Base-by-base conservation (phyloP, 2,113 vertebrate genomes). In the Rynchops niger region DNA sequence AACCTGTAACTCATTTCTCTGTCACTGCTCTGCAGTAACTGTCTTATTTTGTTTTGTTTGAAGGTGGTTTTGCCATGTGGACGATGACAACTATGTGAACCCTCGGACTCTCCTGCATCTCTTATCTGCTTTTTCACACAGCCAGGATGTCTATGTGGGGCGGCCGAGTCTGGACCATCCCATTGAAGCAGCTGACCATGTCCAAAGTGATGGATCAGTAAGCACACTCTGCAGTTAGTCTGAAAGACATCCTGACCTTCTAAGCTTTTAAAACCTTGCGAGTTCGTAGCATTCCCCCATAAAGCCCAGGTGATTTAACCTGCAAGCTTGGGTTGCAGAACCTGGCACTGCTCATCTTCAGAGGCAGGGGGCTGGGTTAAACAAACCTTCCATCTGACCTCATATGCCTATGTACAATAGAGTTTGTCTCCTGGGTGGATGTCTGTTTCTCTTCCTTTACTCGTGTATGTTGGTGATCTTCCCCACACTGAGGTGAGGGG, bases 31-130 rank as follows among this genome's bases (percentile, higher is more conserved):
- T 73, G 9, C 43, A n/a, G 30, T 83, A 55, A 88, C 45, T 56
- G 42, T 69, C 26, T 92, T 72, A 1, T 12, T 82, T 59, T 74
- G 12, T 43, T 84, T 47, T 67, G 34, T 49, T 59, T 84, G 58
- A 94, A 99, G 99, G 92, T 99, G 99, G 99, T 99, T 99, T 97
- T 99, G 99, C 97, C 99, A 99, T 1, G 97, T 99, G 96, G 99
- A 99, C 0, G 99, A 99, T n/a, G 99, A 99, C 97, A 99, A 99
- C 97, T 99, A 99, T 0, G 98, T 99, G 94, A 99, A 99, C 95
- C 97, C 99, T 34, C 94, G 93, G 36, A 98, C 98, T 69, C 97
- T 99, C 82, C 95, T 99, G 82, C 98, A 12, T 34, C 97, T 99
- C 88, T 97, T 99, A 6, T 98, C 99, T 19, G 96, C 98, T 43